Base-by-base conservation (phyloP, 1,140 invertebrate species). In the Magallana ariakensis region DNA sequence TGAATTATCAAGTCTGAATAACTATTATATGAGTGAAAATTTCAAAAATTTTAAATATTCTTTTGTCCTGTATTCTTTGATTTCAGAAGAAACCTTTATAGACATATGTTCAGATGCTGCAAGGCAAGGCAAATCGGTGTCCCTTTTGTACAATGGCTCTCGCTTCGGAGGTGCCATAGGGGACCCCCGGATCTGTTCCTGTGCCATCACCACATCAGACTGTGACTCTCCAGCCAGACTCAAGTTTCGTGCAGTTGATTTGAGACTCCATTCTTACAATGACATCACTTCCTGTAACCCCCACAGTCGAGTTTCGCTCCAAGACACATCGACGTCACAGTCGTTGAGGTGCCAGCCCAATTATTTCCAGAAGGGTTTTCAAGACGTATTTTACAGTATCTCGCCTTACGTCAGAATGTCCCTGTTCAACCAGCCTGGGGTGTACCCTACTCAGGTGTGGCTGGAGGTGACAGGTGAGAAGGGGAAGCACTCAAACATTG, bases 321-420 rank as follows among this genome's bases (percentile, higher is more conserved):
- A 85, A 1, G 88, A 88, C 26, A 83, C 60, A n/a, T 11, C 58
- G 15, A 33, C 57, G 1, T 85, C 85, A 9, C n/a, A 75, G 15
- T 58, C 57, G 11, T 87, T 57, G 26, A 85, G 66, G 26, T 89
- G 88, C 82, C 57, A 84, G 55, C 58, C 11, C 0, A 89, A 89
- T 57, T 75, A 83, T 80, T 87, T 89, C 53, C 81, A 87, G 6
- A 80, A 80, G 53, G 58, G 80, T 5, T 86, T 80, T 7, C 62
- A 58, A n/a, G 88, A 89, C 62, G 46, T 87, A 1, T 89, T 87
- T 55, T 85, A 85, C 75, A 87, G 83, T n/a, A 15, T 26, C 9
- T 70, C 81, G 9, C 83, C 88, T 4, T 89, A 89, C 70, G 88
- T 85, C 26, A 84, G 88, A 22, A 83, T 89, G 57, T 89, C 85